Evolutionary conservation across 2,888 invertebrate genomes (phyloP).

Genomic region (Dysmachus trigonus): DNA sequence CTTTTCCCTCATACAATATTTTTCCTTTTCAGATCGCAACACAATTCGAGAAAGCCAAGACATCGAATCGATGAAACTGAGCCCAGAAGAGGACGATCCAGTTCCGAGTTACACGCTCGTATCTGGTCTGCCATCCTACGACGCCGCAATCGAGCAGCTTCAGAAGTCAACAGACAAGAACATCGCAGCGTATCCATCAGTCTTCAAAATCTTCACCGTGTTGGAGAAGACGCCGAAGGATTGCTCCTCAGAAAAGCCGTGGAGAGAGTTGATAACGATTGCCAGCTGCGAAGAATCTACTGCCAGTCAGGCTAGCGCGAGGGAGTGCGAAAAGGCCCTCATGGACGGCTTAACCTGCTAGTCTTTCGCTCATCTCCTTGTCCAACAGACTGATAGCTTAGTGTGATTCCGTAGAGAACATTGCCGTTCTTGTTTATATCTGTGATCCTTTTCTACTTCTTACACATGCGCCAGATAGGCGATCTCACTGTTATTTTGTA

Average conservation of each 20-base stretch:
- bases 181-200: conserved; percentile 40
- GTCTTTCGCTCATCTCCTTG: not conserved
- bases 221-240: conserved; percentile 29
- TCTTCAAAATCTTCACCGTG: conserved; percentile 45
- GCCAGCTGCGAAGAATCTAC: not conserved
- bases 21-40: conserved; percentile 53
- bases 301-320: not conserved
- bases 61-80: conserved; percentile 60
- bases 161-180: conserved; percentile 59
- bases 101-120: conserved; percentile 72
- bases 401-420: not conserved
- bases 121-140: conserved; percentile 72
- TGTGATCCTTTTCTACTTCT: conserved; percentile 35
- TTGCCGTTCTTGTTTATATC: not conserved
- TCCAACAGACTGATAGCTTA: conserved; percentile 24
- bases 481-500: not conserved
- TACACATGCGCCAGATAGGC: not conserved
- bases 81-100: conserved; percentile 65
- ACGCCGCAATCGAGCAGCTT: conserved; percentile 70
- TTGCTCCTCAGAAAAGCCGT: not conserved
- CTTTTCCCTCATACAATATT: not conserved
- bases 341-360: not conserved
- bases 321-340: not conserved
- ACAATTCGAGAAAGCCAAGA: conserved; percentile 53
- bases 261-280: not conserved